Percentiles rank a stretch among this genome's conserved stretches.
phyloP scores from a whole-genome alignment of 2,113 vertebrate species.

The Ibidorhyncha struthersii region DNA sequence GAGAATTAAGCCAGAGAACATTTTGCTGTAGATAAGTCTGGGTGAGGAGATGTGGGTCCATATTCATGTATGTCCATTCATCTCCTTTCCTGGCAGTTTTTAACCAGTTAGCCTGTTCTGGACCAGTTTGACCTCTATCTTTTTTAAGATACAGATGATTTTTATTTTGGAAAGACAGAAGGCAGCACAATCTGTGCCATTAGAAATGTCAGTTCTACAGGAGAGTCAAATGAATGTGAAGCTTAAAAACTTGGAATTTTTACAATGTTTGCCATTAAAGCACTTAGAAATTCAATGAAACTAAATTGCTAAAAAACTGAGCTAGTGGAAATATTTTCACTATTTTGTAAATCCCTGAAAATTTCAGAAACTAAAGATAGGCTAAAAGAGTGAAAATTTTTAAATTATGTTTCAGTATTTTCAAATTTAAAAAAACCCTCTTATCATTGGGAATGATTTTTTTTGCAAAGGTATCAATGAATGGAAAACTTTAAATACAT shows the following conservation, averaged over 20 bases:
- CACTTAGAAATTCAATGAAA: not conserved
- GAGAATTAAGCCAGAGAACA: not conserved
- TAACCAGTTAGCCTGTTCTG: not conserved
- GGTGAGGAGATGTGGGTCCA: not conserved
- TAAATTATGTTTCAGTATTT: not conserved
- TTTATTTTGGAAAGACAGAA: not conserved
- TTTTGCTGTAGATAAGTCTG: not conserved
- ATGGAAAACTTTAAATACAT: fast-evolving
- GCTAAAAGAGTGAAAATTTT: not conserved
- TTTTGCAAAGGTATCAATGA: not conserved
- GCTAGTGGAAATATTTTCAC: not conserved
- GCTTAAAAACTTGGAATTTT: not conserved
- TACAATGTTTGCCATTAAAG: not conserved
- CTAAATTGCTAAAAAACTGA: not conserved
- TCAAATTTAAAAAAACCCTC: not conserved
- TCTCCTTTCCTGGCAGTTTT: not conserved
- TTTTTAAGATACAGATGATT: not conserved
- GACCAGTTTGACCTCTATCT: not conserved
- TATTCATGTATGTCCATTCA: not conserved
- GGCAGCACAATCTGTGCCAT: not conserved
- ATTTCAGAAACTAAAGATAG: not conserved
- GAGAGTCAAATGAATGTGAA: not conserved
- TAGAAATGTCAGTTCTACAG: not conserved
- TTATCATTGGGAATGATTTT: not conserved
- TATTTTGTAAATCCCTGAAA: not conserved